phyloP scores from a whole-genome alignment of 2,113 vertebrate species.

The Orcinus orca region DNA sequence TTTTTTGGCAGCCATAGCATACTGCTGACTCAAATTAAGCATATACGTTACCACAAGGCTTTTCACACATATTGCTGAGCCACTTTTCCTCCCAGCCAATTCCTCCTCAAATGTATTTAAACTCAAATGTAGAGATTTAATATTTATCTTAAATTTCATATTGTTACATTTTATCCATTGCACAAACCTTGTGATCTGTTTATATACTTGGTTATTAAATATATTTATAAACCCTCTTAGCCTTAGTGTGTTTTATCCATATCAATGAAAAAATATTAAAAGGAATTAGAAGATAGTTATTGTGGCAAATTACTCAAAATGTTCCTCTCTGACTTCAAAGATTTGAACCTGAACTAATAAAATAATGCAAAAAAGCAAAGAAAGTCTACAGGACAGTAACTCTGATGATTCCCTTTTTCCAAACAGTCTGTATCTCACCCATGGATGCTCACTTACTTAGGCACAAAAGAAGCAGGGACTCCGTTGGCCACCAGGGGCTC shows the following conservation, averaged over 20 bases:
- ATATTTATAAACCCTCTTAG: neutral
- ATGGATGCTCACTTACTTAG: constrained; percentile 86
- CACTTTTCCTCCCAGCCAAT: neutral
- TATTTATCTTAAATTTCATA: neutral
- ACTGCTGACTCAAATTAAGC: neutral
- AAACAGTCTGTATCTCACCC: neutral
- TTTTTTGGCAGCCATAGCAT: neutral
- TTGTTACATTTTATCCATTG: neutral
- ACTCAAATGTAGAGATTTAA: neutral
- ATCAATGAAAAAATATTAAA: neutral
- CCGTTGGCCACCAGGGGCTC: constrained; percentile 92
- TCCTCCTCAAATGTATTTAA: neutral
- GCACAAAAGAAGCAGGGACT: constrained; percentile 87
- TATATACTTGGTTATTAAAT: neutral
- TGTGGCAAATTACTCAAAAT: constrained; percentile 8
- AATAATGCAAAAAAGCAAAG: neutral
- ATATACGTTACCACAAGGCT: neutral
- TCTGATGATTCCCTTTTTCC: neutral
- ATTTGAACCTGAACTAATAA: neutral
- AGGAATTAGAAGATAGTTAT: neutral
- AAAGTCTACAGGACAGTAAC: neutral
- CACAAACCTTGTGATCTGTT: neutral
- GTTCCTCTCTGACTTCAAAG: neutral
- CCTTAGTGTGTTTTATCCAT: neutral
- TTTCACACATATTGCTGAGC: neutral